Percentiles rank a stretch among this genome's conserved stretches.
Conservation (phyloP, 1,140 invertebrate genomes). For the Phymorhynchus buccinoides region DNA sequence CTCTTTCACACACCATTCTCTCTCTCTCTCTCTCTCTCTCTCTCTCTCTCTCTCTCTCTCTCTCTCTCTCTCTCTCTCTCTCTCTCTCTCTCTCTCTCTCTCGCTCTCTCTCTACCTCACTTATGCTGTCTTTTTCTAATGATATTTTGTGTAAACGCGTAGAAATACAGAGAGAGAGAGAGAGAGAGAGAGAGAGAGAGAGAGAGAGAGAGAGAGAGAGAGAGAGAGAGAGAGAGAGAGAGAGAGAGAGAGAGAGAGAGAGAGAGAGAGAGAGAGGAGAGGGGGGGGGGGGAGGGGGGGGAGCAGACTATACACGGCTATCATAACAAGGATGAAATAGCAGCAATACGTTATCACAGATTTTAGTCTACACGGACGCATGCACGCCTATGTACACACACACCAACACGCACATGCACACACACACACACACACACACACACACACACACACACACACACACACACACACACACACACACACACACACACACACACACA, state of each 20-base stretch:
- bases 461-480: conserved; percentile 7
- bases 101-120: neutral
- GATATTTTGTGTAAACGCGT: no score
- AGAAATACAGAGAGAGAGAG: no score
- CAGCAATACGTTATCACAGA: no score
- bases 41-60: conserved; percentile 3
- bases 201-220: neutral
- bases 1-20: no score
- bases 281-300: no score
- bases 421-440: neutral
- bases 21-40: neutral
- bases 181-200: no score
- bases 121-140: no score
- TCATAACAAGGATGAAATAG: no score
- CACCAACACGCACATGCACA: neutral
- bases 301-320: no score
- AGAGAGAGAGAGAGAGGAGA: no score
- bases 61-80: neutral
- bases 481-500: conserved; percentile 1
- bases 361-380: no score
- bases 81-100: conserved; percentile 12
- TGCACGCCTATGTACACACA: neutral
- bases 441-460: neutral
- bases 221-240: neutral
- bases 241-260: no score